Evolutionary conservation across 1,140 invertebrate genomes (phyloP).

Genomic region (Bombyx mori): ASM3026992v2 NC_085111.1:13100501-13101000

Average conservation of each 20-base stretch:
- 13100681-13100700: too few species aligned
- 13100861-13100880: too few species aligned
- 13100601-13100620: conserved; percentile 11
- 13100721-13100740: too few species aligned
- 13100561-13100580: conserved; percentile 41
- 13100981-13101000: conserved; percentile 62
- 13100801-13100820: too few species aligned
- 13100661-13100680: too few species aligned
- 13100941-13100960: conserved; percentile 62
- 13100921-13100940: not conserved
- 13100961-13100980: conserved; percentile 51
- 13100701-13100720: too few species aligned
- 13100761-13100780: too few species aligned
- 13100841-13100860: too few species aligned
- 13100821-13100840: too few species aligned
- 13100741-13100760: too few species aligned
- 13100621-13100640: not conserved
- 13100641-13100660: too few species aligned
- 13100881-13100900: not conserved
- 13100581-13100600: conserved; percentile 59
- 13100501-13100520: conserved; percentile 36
- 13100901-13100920: not conserved
- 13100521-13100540: conserved; percentile 55
- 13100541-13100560: conserved; percentile 51
- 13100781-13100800: too few species aligned